phyloP scores from a whole-genome alignment of 2,113 vertebrate genomes.

The Empidonax alnorum region DNA sequence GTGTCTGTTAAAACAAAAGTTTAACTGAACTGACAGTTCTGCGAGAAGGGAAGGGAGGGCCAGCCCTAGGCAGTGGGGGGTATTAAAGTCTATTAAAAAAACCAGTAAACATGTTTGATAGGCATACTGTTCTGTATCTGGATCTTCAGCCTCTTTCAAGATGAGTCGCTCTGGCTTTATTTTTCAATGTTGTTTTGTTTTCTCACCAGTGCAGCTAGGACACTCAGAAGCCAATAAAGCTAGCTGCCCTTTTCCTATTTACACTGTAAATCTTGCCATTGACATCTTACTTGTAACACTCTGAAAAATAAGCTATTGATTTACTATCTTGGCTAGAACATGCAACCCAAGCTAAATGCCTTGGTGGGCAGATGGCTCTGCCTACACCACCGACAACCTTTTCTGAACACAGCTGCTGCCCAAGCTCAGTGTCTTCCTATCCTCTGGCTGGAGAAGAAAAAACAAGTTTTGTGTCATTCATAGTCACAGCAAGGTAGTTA shows the following conservation, averaged over 20 bases:
- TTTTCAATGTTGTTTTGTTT: not conserved
- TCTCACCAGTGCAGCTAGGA: not conserved
- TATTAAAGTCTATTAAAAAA: not conserved
- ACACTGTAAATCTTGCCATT: not conserved
- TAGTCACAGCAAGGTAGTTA: not conserved
- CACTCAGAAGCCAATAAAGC: not conserved
- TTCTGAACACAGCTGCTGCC: conserved; percentile 37
- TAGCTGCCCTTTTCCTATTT: conserved; percentile 26
- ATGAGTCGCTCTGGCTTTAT: not conserved
- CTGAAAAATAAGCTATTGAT: conserved; percentile 6
- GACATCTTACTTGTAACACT: not conserved
- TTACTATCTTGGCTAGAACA: conserved; percentile 21
- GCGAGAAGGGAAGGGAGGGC: conserved; percentile 23
- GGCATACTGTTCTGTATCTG: not conserved
- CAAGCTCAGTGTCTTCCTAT: conserved; percentile 40
- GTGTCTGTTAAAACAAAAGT: not conserved
- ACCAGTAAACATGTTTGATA: not conserved
- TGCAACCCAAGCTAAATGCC: conserved; percentile 5
- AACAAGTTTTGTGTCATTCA: not conserved
- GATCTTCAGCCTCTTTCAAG: not conserved
- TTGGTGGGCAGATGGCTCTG: conserved; percentile 56
- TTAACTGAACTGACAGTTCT: not conserved
- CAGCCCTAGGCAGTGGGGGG: not conserved
- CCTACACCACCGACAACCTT: conserved; percentile 32
- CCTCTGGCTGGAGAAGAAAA: conserved; percentile 2